Base-by-base conservation (phyloP, 2,113 vertebrate species). In the Corynorhinus townsendii region DNA sequence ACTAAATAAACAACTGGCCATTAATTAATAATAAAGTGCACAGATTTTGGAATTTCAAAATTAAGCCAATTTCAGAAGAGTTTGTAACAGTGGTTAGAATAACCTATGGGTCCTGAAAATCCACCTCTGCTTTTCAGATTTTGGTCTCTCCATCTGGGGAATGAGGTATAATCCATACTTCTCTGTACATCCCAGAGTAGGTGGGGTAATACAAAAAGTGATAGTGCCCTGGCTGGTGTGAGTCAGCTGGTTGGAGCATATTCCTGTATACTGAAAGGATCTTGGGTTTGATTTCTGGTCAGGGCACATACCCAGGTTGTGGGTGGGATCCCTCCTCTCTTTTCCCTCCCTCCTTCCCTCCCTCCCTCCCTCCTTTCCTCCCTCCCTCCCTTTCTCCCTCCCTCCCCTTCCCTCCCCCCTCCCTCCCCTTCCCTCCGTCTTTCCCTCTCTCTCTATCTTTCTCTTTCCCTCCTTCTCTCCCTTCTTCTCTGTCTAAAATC, bases 21-120 rank as follows among this genome's bases (percentile, higher is more conserved):
- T 68, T 76, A 43, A 56, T 76, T 56, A 86, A 84, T 76, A 87
- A 56, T 59, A 40, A 24, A n/a, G 24, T 68, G 38, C 47, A 4
- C 22, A 64, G 71, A 26, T 40, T 92, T 93, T 80, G 38, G 8
- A 71, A 76, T 84, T 88, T 76, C 49, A 81, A 79, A 91, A 56
- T 62, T 56, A 89, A 86, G 49, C 33, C n/a, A 16, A 16, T 73
- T 86, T 77, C 81, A 73, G 33, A 71, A 80, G 73, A 68, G 7
- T 86, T 91, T 83, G 40, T 89, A 56, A 62, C 12, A 30, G 2
- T 72, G 19, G n/a, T 49, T 16, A 66, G 35, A 73, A 69, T 77
- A 38, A n/a, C 19, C 16, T 62, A 2, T 14, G 26, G n/a, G 40
- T 82, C 38, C 52, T 82, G 9, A 93, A 82, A 59, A 47, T 14